phyloP scores from a whole-genome alignment of 2,797 vertebrate genomes.

The Calcarius lapponicus region DNA sequence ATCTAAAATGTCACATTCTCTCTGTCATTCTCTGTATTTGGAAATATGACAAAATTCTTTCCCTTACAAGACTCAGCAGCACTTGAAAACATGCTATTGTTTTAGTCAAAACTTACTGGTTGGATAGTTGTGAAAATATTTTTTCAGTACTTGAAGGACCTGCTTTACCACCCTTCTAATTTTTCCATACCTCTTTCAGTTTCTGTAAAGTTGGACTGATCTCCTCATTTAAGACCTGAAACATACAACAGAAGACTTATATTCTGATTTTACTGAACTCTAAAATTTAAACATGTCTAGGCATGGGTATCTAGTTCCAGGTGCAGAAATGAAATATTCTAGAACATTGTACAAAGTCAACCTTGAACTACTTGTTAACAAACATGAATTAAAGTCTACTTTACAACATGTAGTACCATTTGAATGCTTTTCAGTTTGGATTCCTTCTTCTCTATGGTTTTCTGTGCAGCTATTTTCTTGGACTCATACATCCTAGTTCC shows the following conservation, averaged over 20 bases:
- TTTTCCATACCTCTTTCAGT: conserved; percentile 86
- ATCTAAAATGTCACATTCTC: background rate
- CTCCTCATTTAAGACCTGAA: conserved; percentile 91
- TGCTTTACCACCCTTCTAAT: background rate
- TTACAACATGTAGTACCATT: conserved; percentile 76
- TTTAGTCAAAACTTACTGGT: background rate
- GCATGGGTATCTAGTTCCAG: background rate
- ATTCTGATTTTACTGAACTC: background rate
- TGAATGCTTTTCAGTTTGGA: conserved; percentile 89
- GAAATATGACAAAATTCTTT: background rate
- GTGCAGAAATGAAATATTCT: background rate
- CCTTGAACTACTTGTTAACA: background rate
- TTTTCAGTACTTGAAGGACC: background rate
- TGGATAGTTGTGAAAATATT: background rate
- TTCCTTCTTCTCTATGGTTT: conserved; percentile 97
- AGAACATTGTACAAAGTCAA: background rate
- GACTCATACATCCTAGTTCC: conserved; percentile 97
- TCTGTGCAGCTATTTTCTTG: conserved; percentile 91
- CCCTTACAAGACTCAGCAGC: background rate
- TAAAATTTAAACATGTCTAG: background rate
- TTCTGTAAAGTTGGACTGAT: conserved; percentile 93
- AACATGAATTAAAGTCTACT: background rate
- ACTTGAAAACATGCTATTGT: background rate
- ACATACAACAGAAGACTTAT: background rate
- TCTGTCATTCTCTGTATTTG: background rate